Evolutionary conservation across 1,140 invertebrate genomes (phyloP).

Genomic region (Neomicropteryx cornuta): DNA sequence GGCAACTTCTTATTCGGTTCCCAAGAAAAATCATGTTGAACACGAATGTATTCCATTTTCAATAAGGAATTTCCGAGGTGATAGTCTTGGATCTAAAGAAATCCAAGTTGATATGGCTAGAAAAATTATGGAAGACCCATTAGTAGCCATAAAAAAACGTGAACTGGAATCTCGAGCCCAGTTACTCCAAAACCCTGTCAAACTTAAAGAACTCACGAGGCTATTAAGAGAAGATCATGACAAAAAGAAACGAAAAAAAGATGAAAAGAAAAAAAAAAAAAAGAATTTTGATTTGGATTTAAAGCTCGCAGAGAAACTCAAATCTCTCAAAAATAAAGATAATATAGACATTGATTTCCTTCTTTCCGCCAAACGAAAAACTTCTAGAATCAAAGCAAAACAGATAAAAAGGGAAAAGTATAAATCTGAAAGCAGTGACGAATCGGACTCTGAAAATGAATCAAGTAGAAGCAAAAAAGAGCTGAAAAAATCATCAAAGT

Average conservation of each 20-base stretch:
- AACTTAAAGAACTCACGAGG: conserved; percentile 71
- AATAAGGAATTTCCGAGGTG: conserved; percentile 48
- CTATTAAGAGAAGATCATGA: conserved; percentile 51
- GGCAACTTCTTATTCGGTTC: conserved; percentile 22
- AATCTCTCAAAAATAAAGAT: conserved; percentile 33
- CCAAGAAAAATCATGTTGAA: conserved; percentile 56
- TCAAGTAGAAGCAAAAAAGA: too few relatives aligned
- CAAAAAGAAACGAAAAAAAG: conserved; percentile 35
- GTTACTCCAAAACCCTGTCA: conserved; percentile 81
- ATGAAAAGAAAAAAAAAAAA: conserved; percentile 44
- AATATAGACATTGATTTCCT: conserved; percentile 21
- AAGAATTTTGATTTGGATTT: conserved; percentile 38
- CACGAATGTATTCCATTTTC: conserved; percentile 68
- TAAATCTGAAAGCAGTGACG: conserved; percentile 17
- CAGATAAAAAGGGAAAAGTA: conserved; percentile 15
- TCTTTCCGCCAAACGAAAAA: conserved; percentile 19
- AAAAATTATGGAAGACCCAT: conserved; percentile 84
- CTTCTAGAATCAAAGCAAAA: conserved; percentile 20
- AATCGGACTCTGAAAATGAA: too few relatives aligned
- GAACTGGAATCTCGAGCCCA: conserved; percentile 73
- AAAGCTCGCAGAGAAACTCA: conserved; percentile 42
- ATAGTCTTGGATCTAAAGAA: conserved; percentile 33
- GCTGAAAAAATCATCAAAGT: conserved; percentile 1
- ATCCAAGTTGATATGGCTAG: conserved; percentile 68
- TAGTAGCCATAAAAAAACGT: conserved; percentile 73